Base-by-base conservation (phyloP, 2,888 invertebrate genomes). In the Pandemis corylana region DNA sequence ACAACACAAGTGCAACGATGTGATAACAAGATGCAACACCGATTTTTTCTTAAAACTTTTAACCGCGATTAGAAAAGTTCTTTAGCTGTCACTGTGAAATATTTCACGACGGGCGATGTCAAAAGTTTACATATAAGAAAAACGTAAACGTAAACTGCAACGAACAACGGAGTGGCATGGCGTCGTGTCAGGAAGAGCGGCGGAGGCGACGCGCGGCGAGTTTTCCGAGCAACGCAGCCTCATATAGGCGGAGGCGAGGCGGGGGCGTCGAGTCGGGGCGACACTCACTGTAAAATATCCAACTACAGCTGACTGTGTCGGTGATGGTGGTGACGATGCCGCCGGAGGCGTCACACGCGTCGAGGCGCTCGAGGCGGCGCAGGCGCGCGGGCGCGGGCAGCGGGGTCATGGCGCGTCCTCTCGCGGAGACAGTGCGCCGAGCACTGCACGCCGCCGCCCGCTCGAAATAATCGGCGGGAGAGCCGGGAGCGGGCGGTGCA, bases 201-300 rank as follows among this genome's bases (percentile, higher is more conserved):
- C 77, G 82, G 85, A 82, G 84, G 85, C 80, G 80, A 80, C 81
- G 78, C 78, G 82, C 78, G 81, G 76, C 69, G 71, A 71, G 78
- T 75, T 79, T 80, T 78, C 79, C 79, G 81, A 68, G 76, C 65
- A 69, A 64, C 51, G 46, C 76, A 63, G 68, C 59, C 64, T 79
- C 75, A 76, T 76, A 73, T 71, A 56, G 12, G 67, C 49, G 74
- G 68, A 78, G 71, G 77, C 72, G 76, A 68, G 75, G 77, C 64
- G 72, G 65, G 75, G 70, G 80, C 66, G 77, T 51, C 76, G 51
- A 66, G 76, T 74, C 51, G 78, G 78, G 77, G 77, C 82, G 89
- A 92, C 91, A 94, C 94, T 95, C 96, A 96, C 96, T 96, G 93
- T 96, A 96, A 89, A 96, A 96, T 93, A 96, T 96, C 96, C 96